Conservation (phyloP, 2,113 vertebrate species). For the Psittacula cyanocephala region DNA sequence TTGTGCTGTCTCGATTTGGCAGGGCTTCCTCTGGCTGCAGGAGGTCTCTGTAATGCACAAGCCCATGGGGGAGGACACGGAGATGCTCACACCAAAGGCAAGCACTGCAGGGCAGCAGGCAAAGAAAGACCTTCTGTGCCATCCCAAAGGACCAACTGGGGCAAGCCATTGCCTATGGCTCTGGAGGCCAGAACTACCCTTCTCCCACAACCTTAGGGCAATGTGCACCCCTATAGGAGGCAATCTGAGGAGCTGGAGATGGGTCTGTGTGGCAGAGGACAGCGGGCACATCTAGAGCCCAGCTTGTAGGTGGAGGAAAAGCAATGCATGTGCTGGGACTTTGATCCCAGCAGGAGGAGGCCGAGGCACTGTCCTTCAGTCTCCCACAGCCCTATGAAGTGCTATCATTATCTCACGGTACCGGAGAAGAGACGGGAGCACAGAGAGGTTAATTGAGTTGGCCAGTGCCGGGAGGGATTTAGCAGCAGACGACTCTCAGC, state of each 20-base stretch:
- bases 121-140: background rate
- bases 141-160: background rate
- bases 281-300: background rate
- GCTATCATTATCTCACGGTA: background rate
- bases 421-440: background rate
- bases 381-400: background rate
- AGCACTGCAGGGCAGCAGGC: background rate
- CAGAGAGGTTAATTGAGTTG: conserved; percentile 52
- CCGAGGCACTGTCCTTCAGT: background rate
- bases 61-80: background rate
- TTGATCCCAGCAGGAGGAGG: background rate
- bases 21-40: background rate
- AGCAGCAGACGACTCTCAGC: background rate
- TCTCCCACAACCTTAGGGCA: background rate
- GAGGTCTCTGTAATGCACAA: background rate
- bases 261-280: background rate
- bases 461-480: background rate
- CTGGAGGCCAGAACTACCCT: background rate
- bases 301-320: background rate
- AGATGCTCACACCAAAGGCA: background rate
- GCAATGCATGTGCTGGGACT: background rate
- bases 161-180: background rate
- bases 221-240: background rate
- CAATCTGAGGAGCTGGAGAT: background rate
- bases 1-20: background rate